phyloP scores from a whole-genome alignment of 1,140 invertebrate species.

The Bathynomus jamesi region DNA sequence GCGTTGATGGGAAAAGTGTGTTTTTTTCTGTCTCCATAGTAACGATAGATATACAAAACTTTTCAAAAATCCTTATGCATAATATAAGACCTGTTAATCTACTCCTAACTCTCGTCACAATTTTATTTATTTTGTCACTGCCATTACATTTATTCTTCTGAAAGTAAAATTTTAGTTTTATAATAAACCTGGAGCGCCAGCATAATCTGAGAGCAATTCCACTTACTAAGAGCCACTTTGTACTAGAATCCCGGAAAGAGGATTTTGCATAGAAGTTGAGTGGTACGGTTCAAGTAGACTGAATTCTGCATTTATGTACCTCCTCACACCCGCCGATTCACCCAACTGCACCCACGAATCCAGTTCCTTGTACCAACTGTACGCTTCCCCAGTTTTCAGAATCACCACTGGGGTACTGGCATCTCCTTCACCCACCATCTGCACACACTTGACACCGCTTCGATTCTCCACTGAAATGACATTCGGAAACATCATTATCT shows the following conservation, averaged over 20 bases:
- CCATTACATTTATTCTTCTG: no score
- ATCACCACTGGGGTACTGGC: constrained; percentile 16
- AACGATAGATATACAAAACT: no score
- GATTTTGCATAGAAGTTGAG: background rate
- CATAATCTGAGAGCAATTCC: no score
- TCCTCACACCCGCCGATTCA: constrained; percentile 23
- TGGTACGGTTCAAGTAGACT: constrained; percentile 21
- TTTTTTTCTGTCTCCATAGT: no score
- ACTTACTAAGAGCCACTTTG: constrained; percentile 33
- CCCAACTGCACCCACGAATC: constrained; percentile 28
- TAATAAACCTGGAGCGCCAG: no score
- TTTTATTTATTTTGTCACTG: no score
- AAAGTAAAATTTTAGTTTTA: no score
- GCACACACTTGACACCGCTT: constrained; percentile 17
- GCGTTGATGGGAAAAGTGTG: no score
- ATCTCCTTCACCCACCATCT: constrained; percentile 1
- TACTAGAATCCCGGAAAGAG: constrained; percentile 23
- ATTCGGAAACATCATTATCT: no score
- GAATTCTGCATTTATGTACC: constrained; percentile 24
- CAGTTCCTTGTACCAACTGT: constrained; percentile 20
- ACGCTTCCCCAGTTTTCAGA: constrained; percentile 40
- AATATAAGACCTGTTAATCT: no score
- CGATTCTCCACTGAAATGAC: constrained; percentile 21
- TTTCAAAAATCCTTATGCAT: no score
- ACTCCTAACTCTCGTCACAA: no score